Conservation (phyloP, 1,140 invertebrate genomes). For the Akabosia matsudoensis region DNA sequence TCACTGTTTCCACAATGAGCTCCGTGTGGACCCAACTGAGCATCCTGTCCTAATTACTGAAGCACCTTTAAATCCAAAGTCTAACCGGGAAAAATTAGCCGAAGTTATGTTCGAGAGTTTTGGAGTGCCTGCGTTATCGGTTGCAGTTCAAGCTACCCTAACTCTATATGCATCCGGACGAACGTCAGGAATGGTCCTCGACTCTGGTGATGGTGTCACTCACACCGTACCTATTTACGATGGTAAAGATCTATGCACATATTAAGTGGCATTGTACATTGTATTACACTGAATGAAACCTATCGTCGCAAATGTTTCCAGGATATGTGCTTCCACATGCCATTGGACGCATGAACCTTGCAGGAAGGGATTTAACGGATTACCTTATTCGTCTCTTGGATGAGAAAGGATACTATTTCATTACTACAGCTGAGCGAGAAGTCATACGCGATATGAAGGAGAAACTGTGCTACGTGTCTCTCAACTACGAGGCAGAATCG, state of each 20-base stretch:
- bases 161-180: conserved; percentile 57
- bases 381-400: conserved; percentile 58
- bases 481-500: conserved; percentile 61
- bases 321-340: conserved; percentile 57
- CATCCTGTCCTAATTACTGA: conserved; percentile 62
- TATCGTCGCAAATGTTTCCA: neutral
- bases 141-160: conserved; percentile 55
- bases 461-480: conserved; percentile 61
- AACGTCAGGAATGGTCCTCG: conserved; percentile 56
- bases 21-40: conserved; percentile 64
- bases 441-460: conserved; percentile 65
- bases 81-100: conserved; percentile 64
- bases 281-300: no score
- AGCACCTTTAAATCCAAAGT: conserved; percentile 61
- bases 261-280: neutral
- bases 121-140: conserved; percentile 57
- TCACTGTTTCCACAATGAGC: conserved; percentile 41
- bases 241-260: conserved; percentile 45
- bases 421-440: conserved; percentile 58
- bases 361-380: conserved; percentile 57
- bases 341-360: conserved; percentile 57
- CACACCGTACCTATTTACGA: conserved; percentile 57
- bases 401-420: conserved; percentile 54
- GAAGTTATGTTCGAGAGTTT: conserved; percentile 61
- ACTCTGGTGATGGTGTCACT: conserved; percentile 56